Conservation (phyloP, 2,113 vertebrate species). For the Neolamprologus sp. region DNA sequence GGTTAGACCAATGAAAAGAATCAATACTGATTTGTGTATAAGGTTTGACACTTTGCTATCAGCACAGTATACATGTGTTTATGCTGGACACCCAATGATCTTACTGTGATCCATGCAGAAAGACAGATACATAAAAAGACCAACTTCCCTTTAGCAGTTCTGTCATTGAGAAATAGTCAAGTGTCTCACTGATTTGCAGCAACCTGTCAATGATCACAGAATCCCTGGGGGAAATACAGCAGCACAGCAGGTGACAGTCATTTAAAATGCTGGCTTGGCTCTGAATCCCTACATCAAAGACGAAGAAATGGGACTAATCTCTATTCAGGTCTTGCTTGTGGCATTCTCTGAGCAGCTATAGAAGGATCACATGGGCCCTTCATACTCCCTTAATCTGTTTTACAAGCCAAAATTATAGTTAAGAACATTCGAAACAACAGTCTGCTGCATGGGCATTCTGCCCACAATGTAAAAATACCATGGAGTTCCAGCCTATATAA, state of each 20-base stretch:
- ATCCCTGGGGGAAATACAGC: constrained; percentile 44
- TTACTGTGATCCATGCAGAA: not conserved
- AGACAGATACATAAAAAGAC: constrained; percentile 2
- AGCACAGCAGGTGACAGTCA: constrained; percentile 59
- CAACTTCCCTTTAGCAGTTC: not conserved
- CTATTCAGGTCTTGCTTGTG: constrained; percentile 47
- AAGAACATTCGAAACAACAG: not conserved
- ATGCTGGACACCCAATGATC: constrained; percentile 1
- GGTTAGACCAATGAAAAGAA: not conserved
- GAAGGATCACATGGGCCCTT: constrained; percentile 10
- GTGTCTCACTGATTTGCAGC: constrained; percentile 39
- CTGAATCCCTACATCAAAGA: constrained; percentile 51
- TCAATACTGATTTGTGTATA: not conserved
- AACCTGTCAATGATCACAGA: constrained; percentile 52
- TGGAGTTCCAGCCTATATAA: not conserved
- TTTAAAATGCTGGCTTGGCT: constrained; percentile 49
- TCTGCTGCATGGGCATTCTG: not conserved
- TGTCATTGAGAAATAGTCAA: constrained; percentile 38
- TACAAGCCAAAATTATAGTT: constrained; percentile 3
- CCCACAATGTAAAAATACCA: not conserved
- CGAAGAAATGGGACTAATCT: constrained; percentile 30
- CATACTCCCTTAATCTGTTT: constrained; percentile 1
- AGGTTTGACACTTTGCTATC: not conserved
- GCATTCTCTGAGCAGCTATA: constrained; percentile 25
- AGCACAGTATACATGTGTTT: not conserved